phyloP scores from a whole-genome alignment of 2,797 vertebrate species.

The Bucorvus abyssinicus region DNA sequence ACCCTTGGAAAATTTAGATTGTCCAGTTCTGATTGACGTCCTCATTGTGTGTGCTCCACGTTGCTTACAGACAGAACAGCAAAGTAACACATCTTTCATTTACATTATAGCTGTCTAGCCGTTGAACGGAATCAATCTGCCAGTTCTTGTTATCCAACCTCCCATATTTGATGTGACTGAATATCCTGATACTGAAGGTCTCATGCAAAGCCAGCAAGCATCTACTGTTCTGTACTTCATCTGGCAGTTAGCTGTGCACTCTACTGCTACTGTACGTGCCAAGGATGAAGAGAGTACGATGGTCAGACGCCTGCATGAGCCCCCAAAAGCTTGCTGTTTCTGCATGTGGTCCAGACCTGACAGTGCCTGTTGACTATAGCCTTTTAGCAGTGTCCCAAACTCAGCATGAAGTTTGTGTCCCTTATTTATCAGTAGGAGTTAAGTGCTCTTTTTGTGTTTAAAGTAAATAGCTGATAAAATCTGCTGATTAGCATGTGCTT shows the following conservation, averaged over 20 bases:
- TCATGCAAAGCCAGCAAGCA: background rate
- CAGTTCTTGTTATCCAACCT: background rate
- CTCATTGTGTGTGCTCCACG: background rate
- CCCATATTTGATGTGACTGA: background rate
- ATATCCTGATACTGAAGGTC: background rate
- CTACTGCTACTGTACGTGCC: fast-evolving
- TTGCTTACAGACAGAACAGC: background rate
- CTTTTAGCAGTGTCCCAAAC: background rate
- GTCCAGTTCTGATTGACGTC: background rate
- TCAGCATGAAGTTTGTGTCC: background rate
- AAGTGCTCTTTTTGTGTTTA: background rate
- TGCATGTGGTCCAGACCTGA: background rate
- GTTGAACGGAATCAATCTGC: background rate
- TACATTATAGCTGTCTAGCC: background rate
- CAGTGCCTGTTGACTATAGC: background rate
- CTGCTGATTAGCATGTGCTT: background rate
- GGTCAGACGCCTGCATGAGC: background rate
- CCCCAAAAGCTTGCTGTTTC: background rate
- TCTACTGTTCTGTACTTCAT: background rate
- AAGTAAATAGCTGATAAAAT: constrained; percentile 42
- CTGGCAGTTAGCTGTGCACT: background rate
- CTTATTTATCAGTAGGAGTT: background rate
- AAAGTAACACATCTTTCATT: background rate
- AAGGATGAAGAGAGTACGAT: fast-evolving
- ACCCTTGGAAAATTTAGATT: background rate